Base-by-base conservation (phyloP, 2,113 vertebrate genomes). In the Spea multiplicata region DNA sequence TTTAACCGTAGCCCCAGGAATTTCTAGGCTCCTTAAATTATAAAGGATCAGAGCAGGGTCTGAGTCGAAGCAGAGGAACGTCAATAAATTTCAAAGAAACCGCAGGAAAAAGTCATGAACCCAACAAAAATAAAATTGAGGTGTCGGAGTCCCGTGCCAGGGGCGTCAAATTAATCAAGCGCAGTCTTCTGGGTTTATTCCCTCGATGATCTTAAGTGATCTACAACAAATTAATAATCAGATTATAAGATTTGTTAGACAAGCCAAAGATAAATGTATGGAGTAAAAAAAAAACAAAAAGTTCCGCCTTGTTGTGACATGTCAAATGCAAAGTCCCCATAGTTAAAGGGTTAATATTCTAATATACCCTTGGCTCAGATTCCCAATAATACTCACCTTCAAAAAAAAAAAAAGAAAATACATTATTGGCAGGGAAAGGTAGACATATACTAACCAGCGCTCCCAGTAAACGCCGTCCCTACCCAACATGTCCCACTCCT, bases 1-100 rank as follows among this genome's bases (percentile, higher is more conserved):
- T 76, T 76, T 59, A 76, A 49, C 66, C 52, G 14, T 70, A 47
- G 75, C 75, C 66, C 66, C 75, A 30, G 75, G 75, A 76, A 49
- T 44, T 61, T 52, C 75, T 7, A 44, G 53, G 52, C 75, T 62
- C 66, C 9, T 76, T 61, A 69, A 59, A 76, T 76, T 53, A 76
- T 76, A 70, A 70, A 76, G 55, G 66, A 76, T 70, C 66, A 76
- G 66, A 66, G 64, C 17, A 30, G 45, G 64, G 13, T 17, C n/a
- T 48, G 65, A 75, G 75, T 47, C 8, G 66, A 52, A 68, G 65
- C 65, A 68, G 50, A 3, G 52, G 44, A 69, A 76, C 30, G 44
- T 44, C 66, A 44, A 57, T 30, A 45, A 76, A 69, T 61, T 3
- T 46, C 45, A 55, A 76, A 45, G 65, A 44, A n/a, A 52, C 65